Percentiles rank a stretch among this genome's conserved stretches.
phyloP scores from a whole-genome alignment of 2,113 vertebrate genomes.

The Heloderma charlesbogerti region DNA sequence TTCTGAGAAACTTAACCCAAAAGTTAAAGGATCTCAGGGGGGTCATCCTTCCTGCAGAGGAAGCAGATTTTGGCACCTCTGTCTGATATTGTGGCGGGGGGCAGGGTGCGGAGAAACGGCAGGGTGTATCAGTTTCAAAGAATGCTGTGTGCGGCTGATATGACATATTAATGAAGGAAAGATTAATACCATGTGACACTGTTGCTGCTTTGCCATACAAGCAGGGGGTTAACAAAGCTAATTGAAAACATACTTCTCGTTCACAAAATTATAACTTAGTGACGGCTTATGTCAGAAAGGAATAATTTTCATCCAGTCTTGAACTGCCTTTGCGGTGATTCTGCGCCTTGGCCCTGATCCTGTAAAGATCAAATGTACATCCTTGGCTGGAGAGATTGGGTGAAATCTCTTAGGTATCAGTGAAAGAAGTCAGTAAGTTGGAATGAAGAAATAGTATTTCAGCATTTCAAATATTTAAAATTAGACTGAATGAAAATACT shows the following conservation, averaged over 20 bases:
- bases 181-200: slow-evolving; percentile 71
- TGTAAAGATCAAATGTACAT: background rate
- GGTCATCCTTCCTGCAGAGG: slow-evolving; percentile 78
- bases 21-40: slow-evolving; percentile 63
- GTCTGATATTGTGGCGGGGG: slow-evolving; percentile 31
- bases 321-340: background rate
- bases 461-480: background rate
- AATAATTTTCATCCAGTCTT: background rate
- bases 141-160: slow-evolving; percentile 29
- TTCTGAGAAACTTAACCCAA: slow-evolving; percentile 61
- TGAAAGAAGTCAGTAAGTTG: background rate
- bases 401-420: background rate
- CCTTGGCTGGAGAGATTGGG: background rate
- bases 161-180: slow-evolving; percentile 63
- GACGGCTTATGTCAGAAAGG: slow-evolving; percentile 54
- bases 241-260: slow-evolving; percentile 53
- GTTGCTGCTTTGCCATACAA: slow-evolving; percentile 49
- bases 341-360: background rate
- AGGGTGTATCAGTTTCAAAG: slow-evolving; percentile 73
- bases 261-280: slow-evolving; percentile 35
- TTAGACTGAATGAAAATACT: background rate
- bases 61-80: slow-evolving; percentile 70
- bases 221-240: slow-evolving; percentile 61
- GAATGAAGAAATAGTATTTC: background rate
- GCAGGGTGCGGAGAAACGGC: background rate